A percentile compares a stretch with the other conserved stretches of the same genome.
Evolutionary conservation across 2,113 vertebrate genomes (phyloP).

Genomic region (Microtus richardsoni): DNA sequence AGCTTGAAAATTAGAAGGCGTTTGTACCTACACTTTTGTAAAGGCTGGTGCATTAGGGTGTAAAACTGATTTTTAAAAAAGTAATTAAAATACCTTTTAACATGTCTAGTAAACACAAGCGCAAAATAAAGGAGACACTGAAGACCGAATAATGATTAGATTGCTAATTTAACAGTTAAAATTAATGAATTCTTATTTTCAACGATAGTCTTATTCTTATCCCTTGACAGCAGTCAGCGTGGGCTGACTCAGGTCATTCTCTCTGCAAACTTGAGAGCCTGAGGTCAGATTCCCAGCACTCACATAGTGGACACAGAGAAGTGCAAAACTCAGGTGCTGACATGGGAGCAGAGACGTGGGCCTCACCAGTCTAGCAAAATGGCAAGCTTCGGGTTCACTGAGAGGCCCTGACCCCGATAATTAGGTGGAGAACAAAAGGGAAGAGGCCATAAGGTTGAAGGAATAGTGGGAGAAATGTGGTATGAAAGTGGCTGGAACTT

Average conservation of each 20-base stretch:
- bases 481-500: not conserved
- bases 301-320: not conserved
- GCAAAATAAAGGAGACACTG: constrained; percentile 15
- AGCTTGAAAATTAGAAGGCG: constrained; percentile 3
- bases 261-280: not conserved
- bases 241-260: not conserved
- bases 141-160: not conserved
- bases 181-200: constrained; percentile 39
- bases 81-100: not conserved
- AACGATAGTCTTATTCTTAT: constrained; percentile 29
- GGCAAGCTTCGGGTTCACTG: not conserved
- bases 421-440: not conserved
- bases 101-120: not conserved
- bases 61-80: constrained; percentile 30
- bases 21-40: not conserved
- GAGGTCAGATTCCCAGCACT: not conserved
- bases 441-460: not conserved
- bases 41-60: not conserved
- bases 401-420: not conserved
- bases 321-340: not conserved
- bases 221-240: not conserved
- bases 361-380: not conserved
- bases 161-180: constrained; percentile 29
- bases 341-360: not conserved
- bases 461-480: too few relatives aligned